Conservation (phyloP, 2,797 vertebrate genomes). For the Hippocampus kuda region DNA sequence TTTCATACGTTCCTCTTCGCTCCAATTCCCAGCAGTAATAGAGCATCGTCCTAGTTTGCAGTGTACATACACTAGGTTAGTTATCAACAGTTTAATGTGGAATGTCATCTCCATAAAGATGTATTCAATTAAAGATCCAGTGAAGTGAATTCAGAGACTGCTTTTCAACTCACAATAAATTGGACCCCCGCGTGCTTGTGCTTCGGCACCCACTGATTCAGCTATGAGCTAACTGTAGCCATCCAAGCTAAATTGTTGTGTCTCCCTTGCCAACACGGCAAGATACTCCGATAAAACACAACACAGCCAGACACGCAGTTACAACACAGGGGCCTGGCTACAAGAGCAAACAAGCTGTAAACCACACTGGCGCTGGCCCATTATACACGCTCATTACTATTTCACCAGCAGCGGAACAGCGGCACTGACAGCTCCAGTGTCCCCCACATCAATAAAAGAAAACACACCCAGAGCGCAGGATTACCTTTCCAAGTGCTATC, state of each 20-base stretch:
- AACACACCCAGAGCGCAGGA: conserved; percentile 39
- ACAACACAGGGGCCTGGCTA: not conserved
- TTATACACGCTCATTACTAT: conserved; percentile 70
- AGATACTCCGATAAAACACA: not conserved
- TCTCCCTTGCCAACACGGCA: conserved; percentile 12
- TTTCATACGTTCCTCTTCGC: not conserved
- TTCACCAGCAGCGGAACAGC: conserved; percentile 65
- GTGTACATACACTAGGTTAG: not conserved
- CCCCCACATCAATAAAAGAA: conserved; percentile 62
- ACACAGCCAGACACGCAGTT: not conserved
- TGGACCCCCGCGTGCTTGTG: no score
- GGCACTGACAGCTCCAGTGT: conserved; percentile 69
- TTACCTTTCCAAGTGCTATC: conserved; percentile 52
- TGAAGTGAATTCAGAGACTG: not conserved
- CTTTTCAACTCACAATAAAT: no score
- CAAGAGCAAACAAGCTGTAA: conserved; percentile 43
- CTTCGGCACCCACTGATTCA: not conserved
- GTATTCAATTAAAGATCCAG: not conserved
- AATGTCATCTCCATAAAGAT: not conserved
- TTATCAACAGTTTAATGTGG: not conserved
- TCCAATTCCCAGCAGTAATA: not conserved
- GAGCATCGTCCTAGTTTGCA: not conserved
- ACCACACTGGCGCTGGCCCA: conserved; percentile 53
- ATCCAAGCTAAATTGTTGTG: conserved; percentile 13
- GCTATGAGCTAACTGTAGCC: conserved; percentile 11